Percentiles rank a stretch among this genome's conserved stretches.
phyloP scores from a whole-genome alignment of 2,797 vertebrate species.

The Holocentrus rufus region DNA sequence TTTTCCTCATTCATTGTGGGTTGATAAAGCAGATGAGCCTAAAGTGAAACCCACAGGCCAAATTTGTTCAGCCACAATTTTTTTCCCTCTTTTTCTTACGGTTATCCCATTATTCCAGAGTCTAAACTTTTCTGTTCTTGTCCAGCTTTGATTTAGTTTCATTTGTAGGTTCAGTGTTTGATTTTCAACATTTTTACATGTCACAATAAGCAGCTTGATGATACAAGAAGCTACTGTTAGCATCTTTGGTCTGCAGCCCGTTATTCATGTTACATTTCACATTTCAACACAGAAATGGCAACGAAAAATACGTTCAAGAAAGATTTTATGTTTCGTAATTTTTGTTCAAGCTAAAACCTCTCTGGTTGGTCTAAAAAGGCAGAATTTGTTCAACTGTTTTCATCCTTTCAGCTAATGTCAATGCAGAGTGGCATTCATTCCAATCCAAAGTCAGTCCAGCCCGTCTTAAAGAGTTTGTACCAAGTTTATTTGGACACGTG shows the following conservation, averaged over 20 bases:
- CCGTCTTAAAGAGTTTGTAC: not conserved
- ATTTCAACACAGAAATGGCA: too few relatives aligned
- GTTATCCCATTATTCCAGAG: too few relatives aligned
- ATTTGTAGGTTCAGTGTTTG: not conserved
- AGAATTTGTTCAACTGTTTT: not conserved
- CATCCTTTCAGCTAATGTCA: slow-evolving; percentile 18
- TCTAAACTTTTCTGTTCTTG: too few relatives aligned
- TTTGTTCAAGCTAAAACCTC: not conserved
- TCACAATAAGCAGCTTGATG: not conserved
- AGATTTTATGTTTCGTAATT: too few relatives aligned
- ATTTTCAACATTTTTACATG: not conserved
- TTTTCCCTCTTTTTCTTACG: not conserved
- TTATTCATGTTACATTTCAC: not conserved
- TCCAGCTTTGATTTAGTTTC: not conserved
- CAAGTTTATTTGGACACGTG: too few relatives aligned
- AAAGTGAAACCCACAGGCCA: not conserved
- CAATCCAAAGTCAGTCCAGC: slow-evolving; percentile 27
- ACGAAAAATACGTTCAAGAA: too few relatives aligned
- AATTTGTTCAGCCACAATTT: not conserved
- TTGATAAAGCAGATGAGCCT: slow-evolving; percentile 19
- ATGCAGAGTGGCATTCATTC: not conserved
- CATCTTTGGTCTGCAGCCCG: not conserved
- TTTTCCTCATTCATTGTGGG: slow-evolving; percentile 6
- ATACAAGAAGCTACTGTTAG: too few relatives aligned
- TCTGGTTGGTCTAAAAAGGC: not conserved